Conservation (phyloP, 2,797 vertebrate species). For the Danio kyathit region DNA sequence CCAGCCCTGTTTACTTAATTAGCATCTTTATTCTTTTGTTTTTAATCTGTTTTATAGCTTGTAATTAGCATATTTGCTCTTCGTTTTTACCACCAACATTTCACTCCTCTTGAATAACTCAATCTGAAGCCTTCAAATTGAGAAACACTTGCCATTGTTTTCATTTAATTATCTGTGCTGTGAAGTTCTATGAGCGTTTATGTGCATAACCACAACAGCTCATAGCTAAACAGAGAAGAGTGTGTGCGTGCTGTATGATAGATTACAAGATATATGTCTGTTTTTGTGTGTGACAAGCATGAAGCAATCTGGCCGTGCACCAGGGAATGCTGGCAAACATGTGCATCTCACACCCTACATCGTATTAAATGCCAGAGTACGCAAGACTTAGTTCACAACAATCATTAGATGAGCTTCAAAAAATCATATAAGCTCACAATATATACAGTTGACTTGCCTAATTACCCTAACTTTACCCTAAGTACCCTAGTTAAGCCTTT, state of each 20-base stretch:
- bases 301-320: constrained; percentile 82
- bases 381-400: neutral
- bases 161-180: neutral
- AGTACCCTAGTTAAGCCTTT: no score
- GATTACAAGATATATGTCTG: neutral
- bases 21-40: neutral
- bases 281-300: constrained; percentile 63
- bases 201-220: neutral
- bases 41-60: constrained; percentile 11
- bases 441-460: no score
- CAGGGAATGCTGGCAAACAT: constrained; percentile 75
- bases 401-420: neutral
- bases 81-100: neutral
- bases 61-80: constrained; percentile 5
- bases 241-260: neutral
- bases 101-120: neutral
- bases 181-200: neutral
- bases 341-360: constrained; percentile 55
- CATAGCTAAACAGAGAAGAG: neutral
- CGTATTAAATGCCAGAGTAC: constrained; percentile 5
- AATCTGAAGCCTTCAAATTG: neutral
- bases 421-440: neutral
- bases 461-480: no score
- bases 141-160: neutral
- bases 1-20: neutral